Conservation (phyloP, 2,113 vertebrate species). For the Nyctereutes procyonoides region DNA sequence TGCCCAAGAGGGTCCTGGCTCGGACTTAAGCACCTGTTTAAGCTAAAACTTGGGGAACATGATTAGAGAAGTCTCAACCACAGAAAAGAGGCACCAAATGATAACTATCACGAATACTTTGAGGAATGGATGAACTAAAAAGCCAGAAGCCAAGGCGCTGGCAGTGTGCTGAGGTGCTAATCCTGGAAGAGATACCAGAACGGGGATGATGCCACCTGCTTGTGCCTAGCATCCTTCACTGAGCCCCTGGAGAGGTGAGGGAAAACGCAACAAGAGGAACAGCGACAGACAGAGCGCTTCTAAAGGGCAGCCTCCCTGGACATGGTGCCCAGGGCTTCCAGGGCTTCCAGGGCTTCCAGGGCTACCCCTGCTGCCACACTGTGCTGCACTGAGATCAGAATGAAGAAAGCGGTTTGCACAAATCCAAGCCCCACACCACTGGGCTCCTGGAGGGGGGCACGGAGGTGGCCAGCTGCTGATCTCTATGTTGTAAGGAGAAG, state of each 20-base stretch:
- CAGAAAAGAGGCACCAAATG: not conserved
- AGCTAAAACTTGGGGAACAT: not conserved
- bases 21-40: not conserved
- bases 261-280: not conserved
- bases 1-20: not conserved
- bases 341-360: not conserved
- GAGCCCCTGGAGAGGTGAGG: not conserved
- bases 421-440: not conserved
- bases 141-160: not conserved
- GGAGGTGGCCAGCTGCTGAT: too few species aligned
- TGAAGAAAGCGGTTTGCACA: not conserved
- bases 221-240: not conserved
- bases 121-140: not conserved
- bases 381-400: not conserved
- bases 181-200: not conserved
- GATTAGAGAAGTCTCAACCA: not conserved
- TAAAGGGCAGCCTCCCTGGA: not conserved
- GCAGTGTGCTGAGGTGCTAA: not conserved
- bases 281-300: not conserved
- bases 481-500: not conserved
- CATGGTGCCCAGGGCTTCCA: not conserved
- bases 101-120: not conserved
- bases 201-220: not conserved
- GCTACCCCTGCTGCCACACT: not conserved
- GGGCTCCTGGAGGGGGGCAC: not conserved